These are phyloP conservation scores for Drosophila ercepeae DNA, from an alignment of 1,140 invertebrate genomes.

Conservation along the genomic window DNA sequence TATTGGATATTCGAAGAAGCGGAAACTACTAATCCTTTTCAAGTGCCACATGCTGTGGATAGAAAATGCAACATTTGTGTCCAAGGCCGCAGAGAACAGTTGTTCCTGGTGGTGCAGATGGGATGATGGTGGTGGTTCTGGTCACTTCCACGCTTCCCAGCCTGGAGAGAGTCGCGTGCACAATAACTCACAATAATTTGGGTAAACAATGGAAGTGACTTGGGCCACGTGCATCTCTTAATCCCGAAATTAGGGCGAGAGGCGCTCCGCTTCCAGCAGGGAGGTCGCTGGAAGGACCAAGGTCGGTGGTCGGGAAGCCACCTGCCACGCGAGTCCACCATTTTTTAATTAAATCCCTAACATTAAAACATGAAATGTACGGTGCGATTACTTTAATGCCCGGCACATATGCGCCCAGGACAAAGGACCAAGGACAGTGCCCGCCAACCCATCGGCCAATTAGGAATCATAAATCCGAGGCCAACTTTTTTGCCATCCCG, in stretches of 20 bases:
- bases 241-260: conserved; percentile 25
- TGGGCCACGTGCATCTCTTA: conserved; percentile 46
- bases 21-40: conserved; percentile 63
- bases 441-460: conserved; percentile 38
- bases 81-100: conserved; percentile 67
- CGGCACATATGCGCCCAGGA: conserved; percentile 34
- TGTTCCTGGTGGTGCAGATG: conserved; percentile 28
- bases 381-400: conserved; percentile 55
- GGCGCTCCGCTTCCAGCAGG: neutral
- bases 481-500: conserved; percentile 59
- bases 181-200: conserved; percentile 67
- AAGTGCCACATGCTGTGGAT: conserved; percentile 73
- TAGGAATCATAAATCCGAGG: conserved; percentile 67
- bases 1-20: conserved; percentile 16
- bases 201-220: conserved; percentile 67
- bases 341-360: conserved; percentile 66
- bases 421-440: neutral
- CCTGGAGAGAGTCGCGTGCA: conserved; percentile 47
- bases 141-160: neutral
- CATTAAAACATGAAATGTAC: conserved; percentile 43
- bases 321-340: conserved; percentile 52
- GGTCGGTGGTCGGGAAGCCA: conserved; percentile 21
- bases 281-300: neutral
- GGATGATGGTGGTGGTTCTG: conserved; percentile 7
- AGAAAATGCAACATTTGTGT: conserved; percentile 79